Evolutionary conservation across 2,113 vertebrate species (phyloP), one percentile per base, ranked within the genome.

Genomic region (Colistium nudipinnis): DNA sequence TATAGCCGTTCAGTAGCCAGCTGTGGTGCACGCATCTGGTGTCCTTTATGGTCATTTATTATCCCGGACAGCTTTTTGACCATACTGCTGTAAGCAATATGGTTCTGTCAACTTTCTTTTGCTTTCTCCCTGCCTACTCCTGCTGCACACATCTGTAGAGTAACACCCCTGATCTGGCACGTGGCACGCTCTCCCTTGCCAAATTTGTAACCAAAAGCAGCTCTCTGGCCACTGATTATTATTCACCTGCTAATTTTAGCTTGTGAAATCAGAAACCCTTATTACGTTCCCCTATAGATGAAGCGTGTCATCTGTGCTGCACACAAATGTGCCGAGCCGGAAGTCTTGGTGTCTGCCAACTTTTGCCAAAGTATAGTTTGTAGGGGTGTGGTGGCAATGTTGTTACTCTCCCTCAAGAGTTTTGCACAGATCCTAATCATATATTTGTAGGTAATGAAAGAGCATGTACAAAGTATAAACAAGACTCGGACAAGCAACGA

Each of bases 181-280:
- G 52, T 45, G 47, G 60, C 7, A 1, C 61, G 2, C 65, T 49
- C 39, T 65, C 41, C 38, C 62, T 47, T 84, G 71, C 80, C 81
- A 87, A 83, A 70, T 47, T 52, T 80, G 57, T 78, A 81, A 57
- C 78, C 70, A 87, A 83, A 87, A 81, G 52, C 80, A 67, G 43
- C 70, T 61, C 63, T 54, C 57, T 8, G 75, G 78, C 73, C 77
- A 65, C 52, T 62, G 73, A 73, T 87, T 81, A 87, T 87, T 81
- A 84, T 84, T 85, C 68, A 70, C 59, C 60, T 69, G 81, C 81
- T 91, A 86, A 88, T 87, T 91, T 90, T 84, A 89, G 76, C 75
- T 39, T 48, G 48, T 59, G 57, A 65, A 64, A 39, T 80, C 61
- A 65, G 28, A 76, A 78, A 61, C 54, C 39, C 61, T 77, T 39